A percentile compares a stretch with the other conserved stretches of the same genome.
phyloP scores from a whole-genome alignment of 2,888 invertebrate species.

The Ferrisia virgata region DNA sequence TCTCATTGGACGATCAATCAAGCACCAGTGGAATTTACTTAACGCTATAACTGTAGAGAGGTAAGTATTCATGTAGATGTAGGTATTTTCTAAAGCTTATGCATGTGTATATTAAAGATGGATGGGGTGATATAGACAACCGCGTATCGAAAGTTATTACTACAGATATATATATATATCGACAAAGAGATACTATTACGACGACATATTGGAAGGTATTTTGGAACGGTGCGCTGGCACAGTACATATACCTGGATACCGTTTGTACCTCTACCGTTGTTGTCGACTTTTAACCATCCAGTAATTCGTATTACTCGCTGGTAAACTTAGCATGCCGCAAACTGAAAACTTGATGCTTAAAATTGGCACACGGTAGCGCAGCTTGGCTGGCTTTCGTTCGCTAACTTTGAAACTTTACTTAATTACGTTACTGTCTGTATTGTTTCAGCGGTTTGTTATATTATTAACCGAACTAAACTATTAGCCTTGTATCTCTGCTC shows the following conservation, averaged over 20 bases:
- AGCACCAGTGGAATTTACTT: not conserved
- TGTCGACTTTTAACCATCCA: conserved; percentile 1
- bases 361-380: conserved; percentile 10
- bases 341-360: conserved; percentile 11
- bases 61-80: too few species aligned
- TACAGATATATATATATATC: not conserved
- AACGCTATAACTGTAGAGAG: not conserved
- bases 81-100: too few species aligned
- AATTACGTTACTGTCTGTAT: conserved; percentile 43
- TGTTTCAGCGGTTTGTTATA: conserved; percentile 43
- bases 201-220: too few species aligned
- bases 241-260: too few species aligned
- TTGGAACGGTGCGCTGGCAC: not conserved
- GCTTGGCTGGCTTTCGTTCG: not conserved
- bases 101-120: too few species aligned
- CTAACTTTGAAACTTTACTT: conserved; percentile 26
- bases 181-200: not conserved
- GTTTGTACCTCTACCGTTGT: not conserved
- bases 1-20: not conserved
- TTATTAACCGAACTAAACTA: conserved; percentile 42
- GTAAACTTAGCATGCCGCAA: conserved; percentile 24
- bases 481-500: conserved; percentile 4
- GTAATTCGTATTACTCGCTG: conserved; percentile 40
- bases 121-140: too few species aligned
- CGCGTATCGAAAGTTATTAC: not conserved